Evolutionary conservation across 2,797 vertebrate genomes (phyloP).

Genomic region (Sylvilagus floridanus): DNA sequence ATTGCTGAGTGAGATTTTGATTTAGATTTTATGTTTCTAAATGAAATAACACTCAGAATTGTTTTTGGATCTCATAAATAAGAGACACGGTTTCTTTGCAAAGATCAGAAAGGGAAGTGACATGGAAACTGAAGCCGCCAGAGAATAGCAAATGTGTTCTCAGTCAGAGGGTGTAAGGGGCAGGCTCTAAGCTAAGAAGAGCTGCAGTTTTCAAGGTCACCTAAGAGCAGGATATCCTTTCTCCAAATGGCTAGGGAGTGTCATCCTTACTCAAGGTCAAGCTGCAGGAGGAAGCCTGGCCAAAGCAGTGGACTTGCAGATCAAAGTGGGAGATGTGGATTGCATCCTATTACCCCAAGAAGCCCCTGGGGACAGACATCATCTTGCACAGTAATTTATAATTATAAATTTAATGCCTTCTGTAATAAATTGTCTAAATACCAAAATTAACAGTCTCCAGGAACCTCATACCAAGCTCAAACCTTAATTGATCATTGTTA

Average conservation of each 20-base stretch:
- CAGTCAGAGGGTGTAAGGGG: background rate
- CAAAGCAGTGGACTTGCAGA: background rate
- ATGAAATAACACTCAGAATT: slow-evolving; percentile 10
- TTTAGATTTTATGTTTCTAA: slow-evolving; percentile 1
- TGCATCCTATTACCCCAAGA: background rate
- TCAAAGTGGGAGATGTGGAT: background rate
- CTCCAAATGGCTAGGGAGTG: background rate
- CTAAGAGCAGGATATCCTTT: background rate
- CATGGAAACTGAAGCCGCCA: background rate
- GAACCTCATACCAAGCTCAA: background rate
- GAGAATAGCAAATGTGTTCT: background rate
- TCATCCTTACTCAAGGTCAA: background rate
- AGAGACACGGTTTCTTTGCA: background rate
- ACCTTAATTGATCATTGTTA: background rate
- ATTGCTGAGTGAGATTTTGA: slow-evolving; percentile 4
- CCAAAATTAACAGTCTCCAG: background rate
- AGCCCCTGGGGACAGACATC: background rate
- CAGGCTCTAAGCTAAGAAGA: background rate
- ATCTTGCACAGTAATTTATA: background rate
- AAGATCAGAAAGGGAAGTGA: slow-evolving; percentile 1
- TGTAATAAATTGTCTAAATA: slow-evolving; percentile 12
- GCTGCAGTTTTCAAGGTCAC: background rate
- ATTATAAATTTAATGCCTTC: background rate
- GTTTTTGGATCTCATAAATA: slow-evolving; percentile 2
- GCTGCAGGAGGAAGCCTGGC: background rate